Base-by-base conservation (phyloP, 2,797 vertebrate species). In the Ctenopoma kingsleyae region DNA sequence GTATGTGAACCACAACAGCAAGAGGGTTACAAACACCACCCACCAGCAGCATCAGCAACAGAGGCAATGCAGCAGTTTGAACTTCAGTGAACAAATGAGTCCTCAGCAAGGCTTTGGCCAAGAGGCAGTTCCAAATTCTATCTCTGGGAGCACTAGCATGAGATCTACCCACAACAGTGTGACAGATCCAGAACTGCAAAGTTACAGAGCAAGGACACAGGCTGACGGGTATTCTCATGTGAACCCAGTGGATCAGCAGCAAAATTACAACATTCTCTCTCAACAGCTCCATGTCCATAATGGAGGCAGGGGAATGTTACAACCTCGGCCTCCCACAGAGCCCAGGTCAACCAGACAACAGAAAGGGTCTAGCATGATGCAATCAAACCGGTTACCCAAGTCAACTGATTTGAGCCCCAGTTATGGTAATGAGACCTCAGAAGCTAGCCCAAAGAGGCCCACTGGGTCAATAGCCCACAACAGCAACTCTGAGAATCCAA, bases 241-340 rank as follows among this genome's bases (percentile, higher is more conserved):
- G 60, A 88, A 86, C 63, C 90, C 93, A 10, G 62, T 63, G 67
- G 94, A 82, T 71, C 95, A 94, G 60, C 96, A 95, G 75, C 91
- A 94, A 43, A 90, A 82, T 72, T 95, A 94, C 65, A 61, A 71
- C n/a, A 30, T 71, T 41, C 84, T 89, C 23, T 71, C 94, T 52
- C 96, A 95, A 67, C 93, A 92, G 76, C 51, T 85, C 66, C 76
- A 51, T 49, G 8, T 83, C 80, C 93, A 94, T 19, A 88, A 79
- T 0, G 95, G 93, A 53, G 55, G 74, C 0, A 84, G 93, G 7
- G 81, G 88, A 59, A 72, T 94, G 64, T 84, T 99, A 49, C 97
- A 97, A 50, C 97, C 97, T 52, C 94, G 92, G 77, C 98, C 97
- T 48, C 97, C 97, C 0, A 51, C 91, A 0, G 96, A 96, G 58